Percentiles rank a stretch among this genome's conserved stretches.
Evolutionary conservation across 2,888 invertebrate genomes (phyloP).

Genomic region (Mesoligia furuncula): DNA sequence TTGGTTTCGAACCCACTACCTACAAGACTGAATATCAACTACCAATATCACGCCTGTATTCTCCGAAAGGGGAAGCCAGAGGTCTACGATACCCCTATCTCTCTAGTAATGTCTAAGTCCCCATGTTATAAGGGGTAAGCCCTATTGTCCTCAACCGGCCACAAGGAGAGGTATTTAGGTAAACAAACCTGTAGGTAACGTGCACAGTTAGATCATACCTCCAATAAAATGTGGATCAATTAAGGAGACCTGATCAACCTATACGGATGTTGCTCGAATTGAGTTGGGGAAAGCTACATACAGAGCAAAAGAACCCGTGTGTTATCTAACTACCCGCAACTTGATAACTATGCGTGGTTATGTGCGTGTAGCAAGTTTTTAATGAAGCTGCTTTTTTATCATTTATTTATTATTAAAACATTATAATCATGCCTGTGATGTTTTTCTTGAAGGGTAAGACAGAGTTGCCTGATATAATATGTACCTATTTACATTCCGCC

Average conservation of each 20-base stretch:
- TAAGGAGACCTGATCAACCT: slow-evolving; percentile 17
- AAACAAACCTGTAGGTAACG: slow-evolving; percentile 9
- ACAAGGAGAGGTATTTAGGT: neutral
- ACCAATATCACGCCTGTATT: neutral
- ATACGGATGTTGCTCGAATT: slow-evolving; percentile 20
- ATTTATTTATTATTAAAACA: too few relatives aligned
- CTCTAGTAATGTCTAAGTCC: neutral
- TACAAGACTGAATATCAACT: neutral
- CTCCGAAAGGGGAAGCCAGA: neutral
- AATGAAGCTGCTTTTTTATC: neutral
- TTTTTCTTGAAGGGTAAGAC: too few relatives aligned
- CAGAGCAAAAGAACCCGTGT: slow-evolving; percentile 44
- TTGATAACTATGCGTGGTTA: neutral
- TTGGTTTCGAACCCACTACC: too few relatives aligned
- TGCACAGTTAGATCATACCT: slow-evolving; percentile 19
- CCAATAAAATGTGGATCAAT: slow-evolving; percentile 30
- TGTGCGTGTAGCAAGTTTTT: slow-evolving; percentile 7
- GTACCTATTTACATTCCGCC: neutral
- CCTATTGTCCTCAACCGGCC: neutral
- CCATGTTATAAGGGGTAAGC: neutral
- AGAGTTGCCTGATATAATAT: too few relatives aligned
- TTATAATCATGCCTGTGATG: too few relatives aligned
- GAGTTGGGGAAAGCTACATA: slow-evolving; percentile 44
- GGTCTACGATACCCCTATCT: neutral
- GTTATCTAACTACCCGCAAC: slow-evolving; percentile 53